Evolutionary conservation across 2,113 vertebrate genomes (phyloP), one percentile per base, ranked within the genome.

Genomic region (Neomonachus schauinslandi): DNA sequence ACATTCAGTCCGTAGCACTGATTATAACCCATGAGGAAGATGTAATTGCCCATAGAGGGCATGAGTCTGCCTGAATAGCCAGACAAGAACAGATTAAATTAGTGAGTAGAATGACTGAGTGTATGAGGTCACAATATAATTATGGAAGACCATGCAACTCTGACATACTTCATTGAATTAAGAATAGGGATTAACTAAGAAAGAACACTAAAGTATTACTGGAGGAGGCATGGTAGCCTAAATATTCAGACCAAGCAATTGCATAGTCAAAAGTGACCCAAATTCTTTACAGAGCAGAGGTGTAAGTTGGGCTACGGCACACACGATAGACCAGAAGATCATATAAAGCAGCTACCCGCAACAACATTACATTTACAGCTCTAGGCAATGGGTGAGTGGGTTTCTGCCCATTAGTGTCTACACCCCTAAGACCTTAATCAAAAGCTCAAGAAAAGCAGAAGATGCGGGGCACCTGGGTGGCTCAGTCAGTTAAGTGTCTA

Each of bases 211-310:
- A 84, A 80, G 36, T 63, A 57, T 26, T 18, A 39, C 4, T 21
- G 8, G 18, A 0, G 21, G 12, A 55, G 31, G 7, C 12, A 21
- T n/a, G 31, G 5, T 1, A 36, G 1, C 11, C 49, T 33, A 24
- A 33, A 76, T 28, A 90, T 51, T 77, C 72, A 87, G 55, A 80
- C 13, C 51, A 5, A 91, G 80, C 72, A 57, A 21, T 69, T 49
- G 13, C 22, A 13, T 5, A 46, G 19, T 46, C 65, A 11, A 39
- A 92, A 79, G 42, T n/a, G 53, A 83, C 36, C 74, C 67, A 71
- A 51, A 65, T 63, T 85, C 46, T 11, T 69, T 51, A 22, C 4
- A 63, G 55, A 89, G 21, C 61, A 67, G 46, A 42, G n/a, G 21
- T 12, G 39, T 26, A 33, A 36, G 15, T 22, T 55, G 18, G 26